These are phyloP conservation scores for Diachrysia chrysitis DNA, from an alignment of 2,888 invertebrate species.

Conservation along the genomic window DNA sequence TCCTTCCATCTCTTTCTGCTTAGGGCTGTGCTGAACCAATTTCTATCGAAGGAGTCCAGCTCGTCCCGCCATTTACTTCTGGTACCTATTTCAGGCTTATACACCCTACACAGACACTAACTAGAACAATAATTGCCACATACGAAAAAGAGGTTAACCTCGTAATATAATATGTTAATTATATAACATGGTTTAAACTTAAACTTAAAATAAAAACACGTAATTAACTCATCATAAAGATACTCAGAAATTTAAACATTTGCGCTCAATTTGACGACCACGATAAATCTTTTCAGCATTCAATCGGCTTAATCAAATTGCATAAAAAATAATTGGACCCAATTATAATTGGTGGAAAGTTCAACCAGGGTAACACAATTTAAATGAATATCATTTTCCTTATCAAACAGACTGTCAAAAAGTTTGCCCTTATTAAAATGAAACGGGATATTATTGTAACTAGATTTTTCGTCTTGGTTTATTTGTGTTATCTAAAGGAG, in stretches of 20 bases:
- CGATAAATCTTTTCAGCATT: slow-evolving; percentile 15
- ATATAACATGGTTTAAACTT: too few relatives aligned
- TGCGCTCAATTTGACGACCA: background rate
- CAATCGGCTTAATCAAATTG: slow-evolving; percentile 39
- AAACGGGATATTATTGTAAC: slow-evolving; percentile 41
- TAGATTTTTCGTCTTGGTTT: background rate
- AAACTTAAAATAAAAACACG: too few relatives aligned
- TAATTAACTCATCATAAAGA: too few relatives aligned
- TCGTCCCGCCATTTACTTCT: too few relatives aligned
- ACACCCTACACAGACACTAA: too few relatives aligned
- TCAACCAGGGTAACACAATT: slow-evolving; percentile 21
- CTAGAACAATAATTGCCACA: too few relatives aligned
- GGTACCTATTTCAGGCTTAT: too few relatives aligned
- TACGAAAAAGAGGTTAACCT: too few relatives aligned
- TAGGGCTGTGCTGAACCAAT: too few relatives aligned
- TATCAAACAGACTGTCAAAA: slow-evolving; percentile 20
- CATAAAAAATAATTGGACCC: slow-evolving; percentile 39
- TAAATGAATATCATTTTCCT: slow-evolving; percentile 31
- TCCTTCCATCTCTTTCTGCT: too few relatives aligned
- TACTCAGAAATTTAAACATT: background rate
- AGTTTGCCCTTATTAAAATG: slow-evolving; percentile 39
- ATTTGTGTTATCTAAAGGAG: background rate
- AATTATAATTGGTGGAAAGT: slow-evolving; percentile 42
- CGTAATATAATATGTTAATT: too few relatives aligned
- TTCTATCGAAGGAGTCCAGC: too few relatives aligned